Evolutionary conservation across 1,140 invertebrate species (phyloP).

Genomic region (Brachionus rotundiformis): DNA sequence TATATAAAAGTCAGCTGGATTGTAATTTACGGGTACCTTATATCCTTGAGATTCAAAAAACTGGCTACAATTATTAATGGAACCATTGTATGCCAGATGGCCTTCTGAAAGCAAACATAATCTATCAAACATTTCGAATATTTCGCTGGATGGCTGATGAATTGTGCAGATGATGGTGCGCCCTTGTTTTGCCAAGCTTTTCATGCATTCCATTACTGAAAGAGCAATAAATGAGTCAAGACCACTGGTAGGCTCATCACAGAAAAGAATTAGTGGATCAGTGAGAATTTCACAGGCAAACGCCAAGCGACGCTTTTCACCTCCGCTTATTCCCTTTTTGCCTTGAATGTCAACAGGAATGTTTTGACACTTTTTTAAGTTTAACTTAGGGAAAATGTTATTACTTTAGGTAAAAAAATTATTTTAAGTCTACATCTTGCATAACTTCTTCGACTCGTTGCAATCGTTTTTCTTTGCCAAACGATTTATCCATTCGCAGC

Average conservation of each 20-base stretch:
- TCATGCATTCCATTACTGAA: slow-evolving; percentile 78
- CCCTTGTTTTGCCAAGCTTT: slow-evolving; percentile 73
- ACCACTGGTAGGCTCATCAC: slow-evolving; percentile 92
- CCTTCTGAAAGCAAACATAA: slow-evolving; percentile 88
- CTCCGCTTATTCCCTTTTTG: slow-evolving; percentile 88
- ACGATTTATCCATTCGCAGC: slow-evolving; percentile 81
- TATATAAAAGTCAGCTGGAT: slow-evolving; percentile 93
- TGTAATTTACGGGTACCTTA: slow-evolving; percentile 75
- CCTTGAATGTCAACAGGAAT: slow-evolving; percentile 55
- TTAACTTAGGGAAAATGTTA: slow-evolving; percentile 68
- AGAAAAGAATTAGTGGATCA: slow-evolving; percentile 89
- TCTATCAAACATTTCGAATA: slow-evolving; percentile 86
- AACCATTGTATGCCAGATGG: slow-evolving; percentile 82
- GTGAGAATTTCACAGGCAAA: slow-evolving; percentile 93
- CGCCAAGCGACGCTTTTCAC: slow-evolving; percentile 89
- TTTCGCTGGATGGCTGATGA: slow-evolving; percentile 90
- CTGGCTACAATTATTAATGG: slow-evolving; percentile 73
- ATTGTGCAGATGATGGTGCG: slow-evolving; percentile 91
- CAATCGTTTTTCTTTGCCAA: slow-evolving; percentile 76
- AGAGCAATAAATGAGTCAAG: slow-evolving; percentile 88
- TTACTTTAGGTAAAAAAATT: not conserved
- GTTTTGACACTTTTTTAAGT: slow-evolving; percentile 74
- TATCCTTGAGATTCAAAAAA: slow-evolving; percentile 72
- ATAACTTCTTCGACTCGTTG: slow-evolving; percentile 85
- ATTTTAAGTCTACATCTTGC: slow-evolving; percentile 70